A percentile compares a stretch with the other conserved stretches of the same genome.
Conservation (phyloP, 1,140 invertebrate species). For the Thaumatotibia leucotreta region DNA sequence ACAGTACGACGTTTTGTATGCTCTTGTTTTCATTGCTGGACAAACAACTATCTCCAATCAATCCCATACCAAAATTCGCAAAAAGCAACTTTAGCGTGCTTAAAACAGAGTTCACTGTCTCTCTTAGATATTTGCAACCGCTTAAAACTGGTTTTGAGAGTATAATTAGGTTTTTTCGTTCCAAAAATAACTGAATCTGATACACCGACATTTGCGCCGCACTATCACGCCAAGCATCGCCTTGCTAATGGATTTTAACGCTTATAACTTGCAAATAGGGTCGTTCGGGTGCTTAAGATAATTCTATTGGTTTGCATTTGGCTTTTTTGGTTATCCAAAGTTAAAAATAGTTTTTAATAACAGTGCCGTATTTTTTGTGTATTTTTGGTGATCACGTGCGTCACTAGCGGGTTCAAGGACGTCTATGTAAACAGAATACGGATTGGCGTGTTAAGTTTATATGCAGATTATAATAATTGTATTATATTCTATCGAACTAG, state of each 20-base stretch:
- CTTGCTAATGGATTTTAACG: background rate
- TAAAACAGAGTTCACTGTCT: background rate
- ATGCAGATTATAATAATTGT: too few species aligned
- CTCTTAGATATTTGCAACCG: background rate
- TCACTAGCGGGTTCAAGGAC: slow-evolving; percentile 10
- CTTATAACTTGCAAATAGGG: background rate
- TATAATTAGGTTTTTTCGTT: slow-evolving; percentile 13
- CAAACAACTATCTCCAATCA: slow-evolving; percentile 7
- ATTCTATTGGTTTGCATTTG: background rate
- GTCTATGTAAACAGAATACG: background rate
- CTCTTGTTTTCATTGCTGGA: slow-evolving; percentile 8
- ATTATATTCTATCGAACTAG: too few species aligned
- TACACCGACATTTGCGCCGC: slow-evolving; percentile 1
- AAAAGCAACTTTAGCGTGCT: background rate
- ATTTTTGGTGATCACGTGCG: background rate
- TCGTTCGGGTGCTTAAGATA: background rate
- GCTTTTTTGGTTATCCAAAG: background rate
- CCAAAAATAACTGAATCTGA: slow-evolving; percentile 12
- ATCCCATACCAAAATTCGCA: background rate
- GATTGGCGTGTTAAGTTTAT: background rate
- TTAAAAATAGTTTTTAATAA: slow-evolving; percentile 9
- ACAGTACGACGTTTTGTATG: background rate
- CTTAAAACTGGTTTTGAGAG: background rate
- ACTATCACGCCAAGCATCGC: background rate
- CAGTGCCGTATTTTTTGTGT: background rate